Base-by-base conservation (phyloP, 2,888 invertebrate genomes). In the Orthonevra nobilis region DNA sequence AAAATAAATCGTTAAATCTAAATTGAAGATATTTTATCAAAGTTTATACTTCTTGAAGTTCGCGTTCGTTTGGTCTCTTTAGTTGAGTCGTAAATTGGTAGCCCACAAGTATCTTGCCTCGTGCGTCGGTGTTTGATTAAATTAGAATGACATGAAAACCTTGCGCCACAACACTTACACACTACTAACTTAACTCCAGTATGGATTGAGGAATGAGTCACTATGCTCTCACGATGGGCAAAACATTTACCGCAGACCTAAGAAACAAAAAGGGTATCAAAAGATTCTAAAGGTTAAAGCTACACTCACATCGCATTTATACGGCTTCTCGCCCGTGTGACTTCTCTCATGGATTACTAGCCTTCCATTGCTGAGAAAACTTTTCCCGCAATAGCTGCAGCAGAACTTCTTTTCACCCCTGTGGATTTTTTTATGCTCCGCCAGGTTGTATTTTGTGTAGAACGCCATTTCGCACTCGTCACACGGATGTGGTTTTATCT, bases 111-210 rank as follows among this genome's bases (percentile, higher is more conserved):
- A 19, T 85, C 86, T 0, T 89, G 89, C 52, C 89, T 88, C n/a
- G 88, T 88, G 5, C 86, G 85, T 26, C 89, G 86, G 83, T 90
- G 90, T 81, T 90, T 90, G 12, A 88, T 85, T 14, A 90, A 83
- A 85, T 90, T 90, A 2, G 90, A 89, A 38, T 88, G 84, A 77
- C 90, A 90, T 1, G 90, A 89, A 83, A 90, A 91, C 19, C 90
- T 85, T 32, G 87, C 86, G 1, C 87, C 86, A 82, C 90, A 91
- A n/a, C 87, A 87, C 69, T 87, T 86, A 81, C 90, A 91, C 42
- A 84, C 85, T 10, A 86, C 85, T 26, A 85, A 81, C 12, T 86
- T 82, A 2, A 89, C 85, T 12, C 89, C 89, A 0, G 89, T 88
- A 66, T 90, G 90, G 34, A 90, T 81, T 14, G 89, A 89, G 54